Conservation (phyloP, 2,888 invertebrate species). For the Notocelia uddmanniana region DNA sequence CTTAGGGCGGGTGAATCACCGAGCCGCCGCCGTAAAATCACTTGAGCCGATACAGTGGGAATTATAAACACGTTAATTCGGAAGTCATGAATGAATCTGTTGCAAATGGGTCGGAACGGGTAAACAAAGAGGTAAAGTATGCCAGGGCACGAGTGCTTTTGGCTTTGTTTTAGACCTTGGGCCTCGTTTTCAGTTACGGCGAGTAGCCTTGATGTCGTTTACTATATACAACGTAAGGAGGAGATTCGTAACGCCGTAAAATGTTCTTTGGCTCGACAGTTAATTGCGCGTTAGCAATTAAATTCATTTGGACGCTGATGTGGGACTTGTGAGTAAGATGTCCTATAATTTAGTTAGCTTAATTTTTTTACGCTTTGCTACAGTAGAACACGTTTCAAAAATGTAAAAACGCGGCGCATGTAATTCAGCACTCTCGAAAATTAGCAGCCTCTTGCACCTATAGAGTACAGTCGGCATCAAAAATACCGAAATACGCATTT, state of each 20-base stretch:
- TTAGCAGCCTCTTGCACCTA: not conserved
- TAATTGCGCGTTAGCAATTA: slow-evolving; percentile 17
- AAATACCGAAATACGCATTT: no score
- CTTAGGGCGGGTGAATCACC: slow-evolving; percentile 62
- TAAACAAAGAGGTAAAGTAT: slow-evolving; percentile 56
- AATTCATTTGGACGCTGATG: slow-evolving; percentile 5
- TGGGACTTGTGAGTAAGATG: slow-evolving; percentile 2
- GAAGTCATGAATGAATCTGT: slow-evolving; percentile 64
- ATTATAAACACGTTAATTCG: slow-evolving; percentile 51
- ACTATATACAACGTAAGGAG: slow-evolving; percentile 32
- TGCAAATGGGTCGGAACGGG: slow-evolving; percentile 53
- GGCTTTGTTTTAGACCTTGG: slow-evolving; percentile 59
- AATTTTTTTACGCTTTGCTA: not conserved
- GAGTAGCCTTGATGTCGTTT: slow-evolving; percentile 33
- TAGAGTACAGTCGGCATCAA: no score
- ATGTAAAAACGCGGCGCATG: not conserved
- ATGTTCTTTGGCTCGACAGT: slow-evolving; percentile 14
- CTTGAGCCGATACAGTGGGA: slow-evolving; percentile 46
- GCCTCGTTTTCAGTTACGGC: slow-evolving; percentile 35
- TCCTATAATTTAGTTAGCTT: slow-evolving; percentile 6
- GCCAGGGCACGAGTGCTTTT: slow-evolving; percentile 62
- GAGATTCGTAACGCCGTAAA: no score
- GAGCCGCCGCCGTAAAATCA: slow-evolving; percentile 50
- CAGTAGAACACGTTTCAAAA: not conserved
- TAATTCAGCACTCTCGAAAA: not conserved